These are phyloP conservation scores for Tetranychus piercei DNA, from an alignment of 2,888 invertebrate species.

Conservation along the genomic window DNA sequence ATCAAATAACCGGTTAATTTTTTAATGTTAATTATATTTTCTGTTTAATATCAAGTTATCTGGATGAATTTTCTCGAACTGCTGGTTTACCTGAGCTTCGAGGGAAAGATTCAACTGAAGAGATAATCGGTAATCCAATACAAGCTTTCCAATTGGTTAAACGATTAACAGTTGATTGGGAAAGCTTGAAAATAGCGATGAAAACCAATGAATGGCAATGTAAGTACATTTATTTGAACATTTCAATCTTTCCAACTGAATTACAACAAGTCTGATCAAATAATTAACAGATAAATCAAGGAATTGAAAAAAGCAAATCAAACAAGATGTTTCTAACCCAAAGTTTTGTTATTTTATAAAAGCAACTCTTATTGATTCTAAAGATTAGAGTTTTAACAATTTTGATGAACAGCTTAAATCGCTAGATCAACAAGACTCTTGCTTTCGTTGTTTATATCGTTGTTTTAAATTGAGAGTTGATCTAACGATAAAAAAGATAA, in stretches of 20 bases:
- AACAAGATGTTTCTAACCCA: background rate
- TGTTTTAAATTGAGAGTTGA: too few species aligned
- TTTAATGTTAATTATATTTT: background rate
- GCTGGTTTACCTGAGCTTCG: conserved; percentile 20
- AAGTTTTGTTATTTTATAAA: background rate
- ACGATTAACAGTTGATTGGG: conserved; percentile 32
- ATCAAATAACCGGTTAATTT: background rate
- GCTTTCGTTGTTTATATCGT: too few species aligned
- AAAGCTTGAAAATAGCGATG: conserved; percentile 29
- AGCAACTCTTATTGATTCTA: too few species aligned
- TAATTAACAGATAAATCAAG: too few species aligned
- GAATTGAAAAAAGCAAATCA: background rate
- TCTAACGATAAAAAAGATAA: too few species aligned
- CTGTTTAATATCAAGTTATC: conserved; percentile 20
- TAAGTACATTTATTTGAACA: background rate
- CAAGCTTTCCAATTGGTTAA: conserved; percentile 32
- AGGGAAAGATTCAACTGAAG: conserved; percentile 22
- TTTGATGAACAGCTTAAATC: too few species aligned
- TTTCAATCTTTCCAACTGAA: background rate
- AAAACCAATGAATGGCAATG: conserved; percentile 16
- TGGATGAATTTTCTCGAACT: conserved; percentile 22
- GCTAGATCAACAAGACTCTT: too few species aligned
- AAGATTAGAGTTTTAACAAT: too few species aligned
- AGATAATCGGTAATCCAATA: conserved; percentile 31
- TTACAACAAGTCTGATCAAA: background rate